A percentile compares a stretch with the other conserved stretches of the same genome.
phyloP scores from a whole-genome alignment of 2,797 vertebrate genomes.

The Macrochelys suwanniensis region DNA sequence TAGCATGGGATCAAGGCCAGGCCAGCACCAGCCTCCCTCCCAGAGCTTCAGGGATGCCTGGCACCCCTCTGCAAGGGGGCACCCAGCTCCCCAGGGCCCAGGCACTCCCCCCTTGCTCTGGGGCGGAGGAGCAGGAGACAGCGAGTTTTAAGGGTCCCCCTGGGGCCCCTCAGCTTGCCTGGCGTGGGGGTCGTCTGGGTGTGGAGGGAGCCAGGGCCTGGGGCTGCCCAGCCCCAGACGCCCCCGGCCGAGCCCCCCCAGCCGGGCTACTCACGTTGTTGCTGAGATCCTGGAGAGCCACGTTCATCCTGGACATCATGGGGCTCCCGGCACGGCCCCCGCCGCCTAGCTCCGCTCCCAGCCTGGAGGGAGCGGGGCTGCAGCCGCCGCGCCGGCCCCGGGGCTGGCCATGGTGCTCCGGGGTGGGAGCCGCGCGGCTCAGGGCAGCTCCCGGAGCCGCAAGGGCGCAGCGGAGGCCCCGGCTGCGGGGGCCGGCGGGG shows the following conservation, averaged over 20 bases:
- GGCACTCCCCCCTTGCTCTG: not conserved
- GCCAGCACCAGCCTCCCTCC: not conserved
- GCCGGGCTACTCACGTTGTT: constrained; percentile 85
- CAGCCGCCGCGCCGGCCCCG: not conserved
- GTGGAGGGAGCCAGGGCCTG: too few relatives aligned
- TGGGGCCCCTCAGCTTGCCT: too few relatives aligned
- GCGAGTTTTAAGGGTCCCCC: not conserved
- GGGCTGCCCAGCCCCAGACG: too few relatives aligned
- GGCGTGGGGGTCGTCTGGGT: too few relatives aligned
- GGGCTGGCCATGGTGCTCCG: not conserved
- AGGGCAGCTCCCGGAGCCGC: too few relatives aligned
- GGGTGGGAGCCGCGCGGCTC: not conserved
- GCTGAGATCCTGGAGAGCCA: constrained; percentile 95
- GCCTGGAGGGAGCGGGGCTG: constrained; percentile 50
- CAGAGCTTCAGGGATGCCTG: not conserved
- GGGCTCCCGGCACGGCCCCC: constrained; percentile 17
- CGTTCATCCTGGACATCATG: constrained; percentile 90
- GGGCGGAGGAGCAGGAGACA: not conserved
- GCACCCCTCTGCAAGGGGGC: not conserved
- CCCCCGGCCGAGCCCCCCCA: not conserved
- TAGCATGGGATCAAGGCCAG: not conserved
- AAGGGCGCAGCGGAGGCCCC: not conserved
- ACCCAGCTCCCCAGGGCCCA: not conserved
- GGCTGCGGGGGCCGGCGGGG: too few relatives aligned
- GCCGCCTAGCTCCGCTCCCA: constrained; percentile 60